Evolutionary conservation across 2,797 vertebrate species (phyloP).

Genomic region (Phoxinus dragarum): DNA sequence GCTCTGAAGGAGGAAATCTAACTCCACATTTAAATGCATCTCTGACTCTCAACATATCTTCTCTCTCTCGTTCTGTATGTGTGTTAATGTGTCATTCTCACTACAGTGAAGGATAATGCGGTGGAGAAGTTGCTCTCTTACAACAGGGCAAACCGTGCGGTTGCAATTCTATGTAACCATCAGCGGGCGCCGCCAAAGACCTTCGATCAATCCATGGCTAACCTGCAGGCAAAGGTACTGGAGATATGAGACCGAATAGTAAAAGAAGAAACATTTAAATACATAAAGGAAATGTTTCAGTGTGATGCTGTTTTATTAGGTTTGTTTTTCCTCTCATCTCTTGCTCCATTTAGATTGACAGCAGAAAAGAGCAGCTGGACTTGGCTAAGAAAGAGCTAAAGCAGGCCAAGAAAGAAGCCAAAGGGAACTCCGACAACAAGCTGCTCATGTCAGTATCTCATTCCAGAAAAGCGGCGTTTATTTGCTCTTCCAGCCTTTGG

Average conservation of each 20-base stretch:
- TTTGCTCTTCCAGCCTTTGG: background rate
- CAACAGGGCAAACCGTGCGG: conserved; percentile 82
- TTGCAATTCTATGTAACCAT: conserved; percentile 86
- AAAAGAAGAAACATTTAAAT: background rate
- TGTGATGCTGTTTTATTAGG: background rate
- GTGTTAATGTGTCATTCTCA: conserved; percentile 7
- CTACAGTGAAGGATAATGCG: conserved; percentile 71
- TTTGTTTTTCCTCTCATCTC: background rate
- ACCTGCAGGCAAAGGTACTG: conserved; percentile 74
- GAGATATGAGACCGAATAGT: background rate
- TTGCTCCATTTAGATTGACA: conserved; percentile 68
- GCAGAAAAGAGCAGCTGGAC: conserved; percentile 72
- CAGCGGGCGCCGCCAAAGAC: conserved; percentile 84
- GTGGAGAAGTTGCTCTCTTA: conserved; percentile 82
- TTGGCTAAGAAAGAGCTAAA: conserved; percentile 74
- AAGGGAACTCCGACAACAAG: conserved; percentile 70
- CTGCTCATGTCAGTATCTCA: conserved; percentile 68
- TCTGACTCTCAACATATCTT: background rate
- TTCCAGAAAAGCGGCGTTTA: background rate
- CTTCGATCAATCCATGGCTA: conserved; percentile 85
- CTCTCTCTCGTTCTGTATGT: background rate
- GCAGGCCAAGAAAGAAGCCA: conserved; percentile 75
- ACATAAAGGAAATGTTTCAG: background rate
- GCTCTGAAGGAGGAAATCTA: background rate
- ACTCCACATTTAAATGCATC: background rate